Percentiles rank a stretch among this genome's conserved stretches.
phyloP scores from a whole-genome alignment of 64 coral and sea anemone species.

The Acropora tenuis region DNA sequence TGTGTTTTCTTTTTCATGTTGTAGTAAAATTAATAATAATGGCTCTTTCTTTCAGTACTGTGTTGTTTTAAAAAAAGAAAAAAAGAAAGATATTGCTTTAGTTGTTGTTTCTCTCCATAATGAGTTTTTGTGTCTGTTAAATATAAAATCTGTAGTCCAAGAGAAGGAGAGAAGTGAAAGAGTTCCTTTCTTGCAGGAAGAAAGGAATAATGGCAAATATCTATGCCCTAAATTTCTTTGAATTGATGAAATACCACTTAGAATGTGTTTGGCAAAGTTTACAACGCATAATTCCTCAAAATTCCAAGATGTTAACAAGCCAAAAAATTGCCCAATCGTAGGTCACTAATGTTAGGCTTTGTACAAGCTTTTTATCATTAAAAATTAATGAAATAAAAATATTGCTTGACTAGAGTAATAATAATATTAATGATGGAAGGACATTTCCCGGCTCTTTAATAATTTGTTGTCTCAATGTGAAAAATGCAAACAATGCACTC shows the following conservation, averaged over 20 bases:
- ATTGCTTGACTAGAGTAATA: slow-evolving; percentile 3
- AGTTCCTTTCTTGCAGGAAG: neutral
- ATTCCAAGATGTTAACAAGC: slow-evolving; percentile 1
- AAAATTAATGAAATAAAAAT: slow-evolving; percentile 25
- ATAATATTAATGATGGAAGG: neutral
- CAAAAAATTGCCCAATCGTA: neutral
- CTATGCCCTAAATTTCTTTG: neutral
- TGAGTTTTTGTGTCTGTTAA: no score
- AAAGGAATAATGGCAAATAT: neutral
- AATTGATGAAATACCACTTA: neutral
- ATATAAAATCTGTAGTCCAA: no score
- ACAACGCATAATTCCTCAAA: neutral
- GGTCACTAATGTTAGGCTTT: neutral
- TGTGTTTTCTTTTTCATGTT: no score
- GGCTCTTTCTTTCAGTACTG: no score
- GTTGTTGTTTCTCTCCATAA: no score
- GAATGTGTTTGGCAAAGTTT: neutral
- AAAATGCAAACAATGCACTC: neutral
- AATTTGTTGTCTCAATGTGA: neutral
- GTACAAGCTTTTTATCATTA: slow-evolving; percentile 11
- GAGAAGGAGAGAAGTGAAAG: neutral
- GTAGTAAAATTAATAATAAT: no score
- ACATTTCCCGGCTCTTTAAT: slow-evolving; percentile 10
- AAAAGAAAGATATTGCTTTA: no score
- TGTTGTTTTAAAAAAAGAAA: no score